Evolutionary conservation across 2,888 invertebrate species (phyloP).

Genomic region (Aelia acuminata): DNA sequence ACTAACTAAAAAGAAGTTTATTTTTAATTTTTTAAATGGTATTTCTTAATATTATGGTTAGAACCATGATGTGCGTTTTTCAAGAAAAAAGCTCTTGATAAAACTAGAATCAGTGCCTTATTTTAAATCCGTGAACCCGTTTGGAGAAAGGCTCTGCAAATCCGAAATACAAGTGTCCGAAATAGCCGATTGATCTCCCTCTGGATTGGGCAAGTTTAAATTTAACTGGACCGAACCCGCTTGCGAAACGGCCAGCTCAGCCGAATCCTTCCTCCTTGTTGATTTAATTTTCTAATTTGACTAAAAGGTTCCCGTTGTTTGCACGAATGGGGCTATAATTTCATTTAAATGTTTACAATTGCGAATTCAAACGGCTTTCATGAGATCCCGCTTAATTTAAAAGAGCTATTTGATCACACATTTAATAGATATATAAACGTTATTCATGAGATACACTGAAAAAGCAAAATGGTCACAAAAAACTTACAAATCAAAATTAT

Average conservation of each 20-base stretch:
- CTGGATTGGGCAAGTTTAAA: constrained; percentile 5
- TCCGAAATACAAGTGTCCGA: not conserved
- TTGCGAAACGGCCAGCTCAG: not conserved
- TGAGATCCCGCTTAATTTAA: not conserved
- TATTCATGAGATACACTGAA: too few species aligned
- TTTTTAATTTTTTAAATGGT: too few species aligned
- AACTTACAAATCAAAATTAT: too few species aligned
- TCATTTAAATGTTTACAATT: not conserved
- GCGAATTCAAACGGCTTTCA: not conserved
- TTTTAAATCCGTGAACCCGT: not conserved
- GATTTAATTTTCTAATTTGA: constrained; percentile 3
- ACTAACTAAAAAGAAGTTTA: too few species aligned
- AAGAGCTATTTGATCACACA: not conserved
- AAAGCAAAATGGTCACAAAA: too few species aligned
- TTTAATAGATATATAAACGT: too few species aligned
- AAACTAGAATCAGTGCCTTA: not conserved
- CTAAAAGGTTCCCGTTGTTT: not conserved
- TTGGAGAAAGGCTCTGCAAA: not conserved
- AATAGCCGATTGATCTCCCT: constrained; percentile 23
- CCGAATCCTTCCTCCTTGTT: not conserved
- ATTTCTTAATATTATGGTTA: too few species aligned
- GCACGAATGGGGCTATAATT: not conserved
- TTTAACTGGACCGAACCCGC: not conserved
- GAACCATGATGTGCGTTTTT: not conserved
- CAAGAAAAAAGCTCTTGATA: not conserved